Percentiles rank a stretch among this genome's conserved stretches.
These are phyloP conservation scores for Cosmopolites sordidus DNA, from an alignment of 2,888 invertebrate species.

Conservation along the genomic window DNA sequence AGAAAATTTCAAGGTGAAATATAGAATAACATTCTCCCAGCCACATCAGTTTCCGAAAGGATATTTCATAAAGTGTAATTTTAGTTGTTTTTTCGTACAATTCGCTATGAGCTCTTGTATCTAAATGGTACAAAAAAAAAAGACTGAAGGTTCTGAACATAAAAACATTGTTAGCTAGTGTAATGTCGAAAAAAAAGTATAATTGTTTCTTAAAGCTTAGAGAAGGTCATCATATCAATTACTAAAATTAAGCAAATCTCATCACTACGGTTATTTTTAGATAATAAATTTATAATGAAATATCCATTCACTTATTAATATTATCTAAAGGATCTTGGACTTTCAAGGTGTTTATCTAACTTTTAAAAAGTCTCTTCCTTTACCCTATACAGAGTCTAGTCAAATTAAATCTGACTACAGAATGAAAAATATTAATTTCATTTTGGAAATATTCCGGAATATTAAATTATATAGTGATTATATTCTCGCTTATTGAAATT, in stretches of 20 bases:
- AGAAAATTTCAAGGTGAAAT: conserved; percentile 34
- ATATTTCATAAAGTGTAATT: not conserved
- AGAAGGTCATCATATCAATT: conserved; percentile 17
- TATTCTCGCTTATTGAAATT: no score
- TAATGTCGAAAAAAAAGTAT: not conserved
- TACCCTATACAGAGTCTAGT: conserved; percentile 2
- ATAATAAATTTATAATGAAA: conserved; percentile 10
- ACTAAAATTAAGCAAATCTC: conserved; percentile 13
- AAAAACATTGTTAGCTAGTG: not conserved
- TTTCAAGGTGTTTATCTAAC: conserved; percentile 2
- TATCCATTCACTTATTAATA: conserved; percentile 11
- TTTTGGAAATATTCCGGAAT: no score
- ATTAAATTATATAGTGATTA: no score
- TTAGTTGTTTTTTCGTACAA: not conserved
- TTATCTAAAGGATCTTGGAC: conserved; percentile 1
- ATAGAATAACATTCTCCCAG: conserved; percentile 8
- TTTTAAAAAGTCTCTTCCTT: not conserved
- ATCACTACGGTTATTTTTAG: conserved; percentile 9
- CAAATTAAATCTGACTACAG: no score
- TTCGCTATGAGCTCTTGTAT: not conserved
- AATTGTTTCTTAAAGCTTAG: conserved; percentile 9
- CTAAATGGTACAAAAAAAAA: not conserved
- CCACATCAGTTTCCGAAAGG: not conserved
- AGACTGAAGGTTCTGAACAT: not conserved
- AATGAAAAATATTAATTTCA: no score